Conservation (phyloP, 64 coral and sea anemone genomes). For the Platygyra sinensis region DNA sequence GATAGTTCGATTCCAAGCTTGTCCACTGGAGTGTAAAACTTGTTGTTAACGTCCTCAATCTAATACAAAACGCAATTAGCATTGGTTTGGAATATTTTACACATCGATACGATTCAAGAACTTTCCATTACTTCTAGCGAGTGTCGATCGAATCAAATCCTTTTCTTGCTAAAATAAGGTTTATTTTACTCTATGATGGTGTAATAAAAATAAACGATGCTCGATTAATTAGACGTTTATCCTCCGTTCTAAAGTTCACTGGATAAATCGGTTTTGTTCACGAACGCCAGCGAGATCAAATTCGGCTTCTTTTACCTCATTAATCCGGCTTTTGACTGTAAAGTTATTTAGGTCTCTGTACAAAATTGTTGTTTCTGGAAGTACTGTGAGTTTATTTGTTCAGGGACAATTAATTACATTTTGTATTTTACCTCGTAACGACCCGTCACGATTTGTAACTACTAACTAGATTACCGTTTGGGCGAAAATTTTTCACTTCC, state of each 20-base stretch:
- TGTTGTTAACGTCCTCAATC: not conserved
- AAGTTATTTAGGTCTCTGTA: not conserved
- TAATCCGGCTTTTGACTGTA: not conserved
- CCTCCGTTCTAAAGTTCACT: not conserved
- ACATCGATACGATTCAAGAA: not conserved
- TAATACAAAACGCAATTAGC: slow-evolving; percentile 20
- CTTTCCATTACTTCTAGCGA: not conserved
- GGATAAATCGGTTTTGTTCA: not conserved
- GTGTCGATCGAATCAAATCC: not conserved
- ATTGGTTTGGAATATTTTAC: not conserved
- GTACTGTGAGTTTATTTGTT: slow-evolving; percentile 36
- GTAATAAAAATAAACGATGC: not conserved
- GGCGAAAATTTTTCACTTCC: not conserved
- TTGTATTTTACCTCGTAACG: not conserved
- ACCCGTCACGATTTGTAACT: not conserved
- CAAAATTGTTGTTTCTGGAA: slow-evolving; percentile 38
- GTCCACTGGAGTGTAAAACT: not conserved
- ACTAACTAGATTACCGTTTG: not conserved
- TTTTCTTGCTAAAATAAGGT: not conserved
- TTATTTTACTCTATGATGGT: not conserved
- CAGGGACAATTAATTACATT: slow-evolving; percentile 22
- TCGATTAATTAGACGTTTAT: not conserved
- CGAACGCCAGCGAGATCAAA: not conserved
- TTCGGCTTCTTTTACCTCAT: not conserved
- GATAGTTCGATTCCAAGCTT: not conserved